Percentiles rank a stretch among this genome's conserved stretches.
Evolutionary conservation across 2,113 vertebrate genomes (phyloP).

Genomic region (Triplophysa siluroides): DNA sequence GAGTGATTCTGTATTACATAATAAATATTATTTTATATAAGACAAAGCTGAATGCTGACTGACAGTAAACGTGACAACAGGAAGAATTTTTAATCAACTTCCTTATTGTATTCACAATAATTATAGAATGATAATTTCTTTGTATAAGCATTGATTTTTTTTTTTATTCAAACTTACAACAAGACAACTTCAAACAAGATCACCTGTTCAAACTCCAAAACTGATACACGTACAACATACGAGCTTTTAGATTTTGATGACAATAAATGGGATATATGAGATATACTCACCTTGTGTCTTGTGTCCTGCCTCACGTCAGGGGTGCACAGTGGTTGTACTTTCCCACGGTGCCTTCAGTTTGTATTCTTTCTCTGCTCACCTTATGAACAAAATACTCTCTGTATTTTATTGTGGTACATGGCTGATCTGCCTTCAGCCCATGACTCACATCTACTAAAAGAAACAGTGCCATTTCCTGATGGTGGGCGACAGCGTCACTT

Average conservation of each 20-base stretch:
- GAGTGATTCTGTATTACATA: neutral
- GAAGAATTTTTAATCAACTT: slow-evolving; percentile 10
- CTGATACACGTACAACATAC: neutral
- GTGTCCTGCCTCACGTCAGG: neutral
- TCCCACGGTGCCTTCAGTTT: neutral
- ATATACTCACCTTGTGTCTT: slow-evolving; percentile 35
- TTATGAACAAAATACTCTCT: neutral
- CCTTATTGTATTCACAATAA: neutral
- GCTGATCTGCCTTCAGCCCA: neutral
- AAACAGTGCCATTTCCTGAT: slow-evolving; percentile 75
- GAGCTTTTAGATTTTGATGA: neutral
- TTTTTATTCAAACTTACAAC: too few species aligned
- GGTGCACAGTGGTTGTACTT: neutral
- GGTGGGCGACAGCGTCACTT: slow-evolving; percentile 70
- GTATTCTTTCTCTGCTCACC: neutral
- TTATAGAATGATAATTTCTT: neutral
- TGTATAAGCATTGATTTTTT: too few species aligned
- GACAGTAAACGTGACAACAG: neutral
- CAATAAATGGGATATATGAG: neutral
- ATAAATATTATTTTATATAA: neutral
- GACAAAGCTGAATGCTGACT: neutral
- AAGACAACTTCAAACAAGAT: too few species aligned
- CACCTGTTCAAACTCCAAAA: neutral
- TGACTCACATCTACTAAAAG: slow-evolving; percentile 69
- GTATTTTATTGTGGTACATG: slow-evolving; percentile 12